A percentile compares a stretch with the other conserved stretches of the same genome.
phyloP scores from a whole-genome alignment of 2,797 vertebrate genomes.

The Lepus townsendii region DNA sequence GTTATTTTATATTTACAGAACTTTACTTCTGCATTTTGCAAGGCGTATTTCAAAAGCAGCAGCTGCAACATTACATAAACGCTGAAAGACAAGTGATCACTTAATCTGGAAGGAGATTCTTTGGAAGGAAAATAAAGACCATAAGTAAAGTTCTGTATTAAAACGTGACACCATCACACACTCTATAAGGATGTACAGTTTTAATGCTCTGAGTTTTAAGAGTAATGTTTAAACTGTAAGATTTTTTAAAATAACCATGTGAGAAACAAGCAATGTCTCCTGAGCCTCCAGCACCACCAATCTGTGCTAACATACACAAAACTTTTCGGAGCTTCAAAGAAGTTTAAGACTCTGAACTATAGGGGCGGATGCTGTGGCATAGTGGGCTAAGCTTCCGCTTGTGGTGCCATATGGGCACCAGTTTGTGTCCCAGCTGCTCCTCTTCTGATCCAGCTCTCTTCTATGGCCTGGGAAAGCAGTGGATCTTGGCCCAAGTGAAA shows the following conservation, averaged over 20 bases:
- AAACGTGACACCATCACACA: neutral
- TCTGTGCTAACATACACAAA: neutral
- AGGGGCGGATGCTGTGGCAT: too few relatives aligned
- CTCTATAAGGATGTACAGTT: neutral
- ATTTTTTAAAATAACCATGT: neutral
- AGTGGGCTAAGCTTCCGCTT: too few relatives aligned
- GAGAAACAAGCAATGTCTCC: neutral
- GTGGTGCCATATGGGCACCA: too few relatives aligned
- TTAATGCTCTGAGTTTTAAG: neutral
- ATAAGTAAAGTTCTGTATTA: neutral
- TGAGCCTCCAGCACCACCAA: accelerated
- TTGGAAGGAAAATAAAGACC: neutral
- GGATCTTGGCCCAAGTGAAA: too few relatives aligned
- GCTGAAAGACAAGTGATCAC: neutral
- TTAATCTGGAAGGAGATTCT: slow-evolving; percentile 22
- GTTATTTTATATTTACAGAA: slow-evolving; percentile 77
- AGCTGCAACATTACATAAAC: slow-evolving; percentile 55
- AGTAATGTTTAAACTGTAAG: neutral
- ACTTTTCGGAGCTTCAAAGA: neutral
- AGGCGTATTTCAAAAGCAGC: neutral
- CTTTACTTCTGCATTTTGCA: slow-evolving; percentile 22
- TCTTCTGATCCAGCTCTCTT: too few relatives aligned
- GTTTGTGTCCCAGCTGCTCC: too few relatives aligned
- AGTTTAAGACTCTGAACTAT: neutral
- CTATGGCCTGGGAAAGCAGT: too few relatives aligned